Percentiles rank a stretch among this genome's conserved stretches.
phyloP scores from a whole-genome alignment of 2,113 vertebrate genomes.

The Lycaon pictus region DNA sequence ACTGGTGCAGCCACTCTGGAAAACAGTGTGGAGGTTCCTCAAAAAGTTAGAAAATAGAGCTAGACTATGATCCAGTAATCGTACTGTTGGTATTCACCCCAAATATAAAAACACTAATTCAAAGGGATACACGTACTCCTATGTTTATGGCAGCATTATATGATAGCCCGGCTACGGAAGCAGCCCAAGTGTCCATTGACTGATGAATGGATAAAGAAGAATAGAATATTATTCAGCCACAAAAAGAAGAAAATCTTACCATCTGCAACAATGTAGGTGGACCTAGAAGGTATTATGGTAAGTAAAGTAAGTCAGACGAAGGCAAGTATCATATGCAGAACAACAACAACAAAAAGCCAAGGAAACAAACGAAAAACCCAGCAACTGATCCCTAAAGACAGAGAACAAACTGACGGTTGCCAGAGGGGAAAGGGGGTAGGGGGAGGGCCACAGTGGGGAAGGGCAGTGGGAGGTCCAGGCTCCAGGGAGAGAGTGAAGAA shows the following conservation, averaged over 20 bases:
- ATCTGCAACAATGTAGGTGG: not conserved
- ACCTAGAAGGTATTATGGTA: not conserved
- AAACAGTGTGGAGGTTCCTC: not conserved
- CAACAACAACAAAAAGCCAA: not conserved
- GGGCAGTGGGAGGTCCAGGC: not conserved
- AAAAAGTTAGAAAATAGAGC: not conserved
- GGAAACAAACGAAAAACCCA: not conserved
- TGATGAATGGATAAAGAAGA: not conserved
- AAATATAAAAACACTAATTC: not conserved
- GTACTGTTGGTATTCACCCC: not conserved
- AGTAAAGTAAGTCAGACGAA: not conserved
- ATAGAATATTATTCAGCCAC: not conserved
- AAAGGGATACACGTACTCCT: not conserved
- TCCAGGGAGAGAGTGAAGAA: accelerated
- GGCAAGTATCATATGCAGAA: not conserved
- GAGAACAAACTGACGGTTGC: not conserved
- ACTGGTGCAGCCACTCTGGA: not conserved
- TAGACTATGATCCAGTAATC: not conserved
- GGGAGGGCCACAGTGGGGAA: not conserved
- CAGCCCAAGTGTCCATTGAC: not conserved
- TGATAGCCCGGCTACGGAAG: no score
- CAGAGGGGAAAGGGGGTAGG: accelerated
- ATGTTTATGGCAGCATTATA: not conserved
- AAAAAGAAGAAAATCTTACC: not conserved
- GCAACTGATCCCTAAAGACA: not conserved